Evolutionary conservation across 1,140 invertebrate genomes (phyloP).

Genomic region (Drosophila santomea): DNA sequence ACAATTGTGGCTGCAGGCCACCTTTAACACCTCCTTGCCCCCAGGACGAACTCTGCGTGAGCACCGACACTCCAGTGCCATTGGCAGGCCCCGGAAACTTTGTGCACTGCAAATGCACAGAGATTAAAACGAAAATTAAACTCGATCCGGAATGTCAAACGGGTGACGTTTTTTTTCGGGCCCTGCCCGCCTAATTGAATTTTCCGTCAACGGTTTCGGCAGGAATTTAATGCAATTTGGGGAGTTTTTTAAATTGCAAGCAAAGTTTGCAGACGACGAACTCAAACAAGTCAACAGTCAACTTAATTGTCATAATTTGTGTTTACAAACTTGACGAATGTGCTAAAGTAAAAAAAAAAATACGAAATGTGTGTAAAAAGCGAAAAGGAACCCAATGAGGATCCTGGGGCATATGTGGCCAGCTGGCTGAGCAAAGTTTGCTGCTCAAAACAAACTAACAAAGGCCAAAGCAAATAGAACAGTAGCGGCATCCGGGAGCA

Average conservation of each 20-base stretch:
- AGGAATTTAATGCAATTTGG: constrained; percentile 70
- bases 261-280: constrained; percentile 64
- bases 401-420: constrained; percentile 63
- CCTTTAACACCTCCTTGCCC: constrained; percentile 61
- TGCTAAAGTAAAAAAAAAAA: constrained; percentile 33
- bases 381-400: not conserved
- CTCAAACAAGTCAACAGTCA: constrained; percentile 68
- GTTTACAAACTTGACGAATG: constrained; percentile 80
- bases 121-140: constrained; percentile 66
- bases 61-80: constrained; percentile 10
- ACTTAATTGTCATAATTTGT: constrained; percentile 83
- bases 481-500: constrained; percentile 42
- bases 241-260: constrained; percentile 58
- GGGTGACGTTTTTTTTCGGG: constrained; percentile 25
- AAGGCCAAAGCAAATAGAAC: constrained; percentile 75
- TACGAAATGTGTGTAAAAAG: not conserved
- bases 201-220: constrained; percentile 42
- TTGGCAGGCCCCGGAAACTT: constrained; percentile 56
- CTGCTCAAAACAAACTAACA: constrained; percentile 71
- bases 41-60: constrained; percentile 19
- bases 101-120: constrained; percentile 45
- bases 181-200: constrained; percentile 61
- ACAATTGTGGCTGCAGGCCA: constrained; percentile 75
- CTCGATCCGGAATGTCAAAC: constrained; percentile 30
- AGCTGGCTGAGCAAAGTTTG: constrained; percentile 60